These are phyloP conservation scores for Geotrupes spiniger DNA, from an alignment of 2,888 invertebrate genomes.

Conservation along the genomic window DNA sequence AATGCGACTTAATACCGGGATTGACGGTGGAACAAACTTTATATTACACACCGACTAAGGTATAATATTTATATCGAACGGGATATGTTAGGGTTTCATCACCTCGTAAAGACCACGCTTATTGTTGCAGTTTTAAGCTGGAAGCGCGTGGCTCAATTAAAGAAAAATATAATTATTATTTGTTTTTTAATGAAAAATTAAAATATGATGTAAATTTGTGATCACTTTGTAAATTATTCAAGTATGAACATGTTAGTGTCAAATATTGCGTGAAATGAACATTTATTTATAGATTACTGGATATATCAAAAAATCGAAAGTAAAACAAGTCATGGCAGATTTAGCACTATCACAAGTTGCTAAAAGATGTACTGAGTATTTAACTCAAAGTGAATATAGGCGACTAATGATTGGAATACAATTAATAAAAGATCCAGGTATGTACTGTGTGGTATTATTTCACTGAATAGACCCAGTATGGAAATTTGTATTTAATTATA, in stretches of 20 bases:
- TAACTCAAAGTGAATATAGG: slow-evolving; percentile 87
- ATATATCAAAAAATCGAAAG: slow-evolving; percentile 77
- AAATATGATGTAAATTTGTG: too few relatives aligned
- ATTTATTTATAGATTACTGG: slow-evolving; percentile 62
- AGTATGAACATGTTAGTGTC: too few relatives aligned
- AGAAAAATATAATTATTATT: too few relatives aligned
- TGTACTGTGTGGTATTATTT: neutral
- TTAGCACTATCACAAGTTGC: slow-evolving; percentile 90
- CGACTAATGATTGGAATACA: slow-evolving; percentile 90
- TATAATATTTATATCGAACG: slow-evolving; percentile 37
- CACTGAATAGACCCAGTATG: too few relatives aligned
- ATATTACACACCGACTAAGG: slow-evolving; percentile 75
- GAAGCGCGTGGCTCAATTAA: too few relatives aligned
- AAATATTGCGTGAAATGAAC: too few relatives aligned
- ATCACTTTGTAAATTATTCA: too few relatives aligned
- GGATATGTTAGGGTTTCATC: too few relatives aligned
- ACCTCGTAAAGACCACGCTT: too few relatives aligned
- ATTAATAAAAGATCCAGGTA: slow-evolving; percentile 90
- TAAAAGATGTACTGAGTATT: slow-evolving; percentile 75
- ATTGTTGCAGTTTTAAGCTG: too few relatives aligned
- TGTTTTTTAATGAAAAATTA: too few relatives aligned
- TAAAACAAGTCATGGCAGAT: slow-evolving; percentile 90
- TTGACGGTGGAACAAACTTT: slow-evolving; percentile 86
- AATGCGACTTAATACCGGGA: slow-evolving; percentile 79
- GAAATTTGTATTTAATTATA: too few relatives aligned